A percentile compares a stretch with the other conserved stretches of the same genome.
These are phyloP conservation scores for Labia minor DNA, from an alignment of 2,888 invertebrate species.

Conservation along the genomic window DNA sequence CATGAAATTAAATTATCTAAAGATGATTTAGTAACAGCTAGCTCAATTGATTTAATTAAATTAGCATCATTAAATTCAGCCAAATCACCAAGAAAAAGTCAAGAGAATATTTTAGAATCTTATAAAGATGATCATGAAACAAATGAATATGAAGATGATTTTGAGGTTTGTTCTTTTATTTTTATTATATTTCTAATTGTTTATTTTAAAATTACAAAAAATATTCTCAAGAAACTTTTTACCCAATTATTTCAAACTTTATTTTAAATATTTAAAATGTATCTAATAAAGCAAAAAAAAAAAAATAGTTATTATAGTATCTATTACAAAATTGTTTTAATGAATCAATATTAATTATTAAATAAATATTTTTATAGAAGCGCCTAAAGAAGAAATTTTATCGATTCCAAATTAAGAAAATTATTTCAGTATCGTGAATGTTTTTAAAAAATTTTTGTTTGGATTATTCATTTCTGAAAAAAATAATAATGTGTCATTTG, in stretches of 20 bases:
- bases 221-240: too few relatives aligned
- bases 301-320: background rate
- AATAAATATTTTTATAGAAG: too few relatives aligned
- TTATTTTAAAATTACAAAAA: background rate
- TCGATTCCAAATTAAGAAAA: background rate
- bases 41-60: background rate
- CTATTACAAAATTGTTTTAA: background rate
- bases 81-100: background rate
- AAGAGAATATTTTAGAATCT: background rate
- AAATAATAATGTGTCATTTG: too few relatives aligned
- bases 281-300: too few relatives aligned
- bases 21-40: background rate
- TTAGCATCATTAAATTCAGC: background rate
- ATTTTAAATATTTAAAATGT: slow-evolving; percentile 8
- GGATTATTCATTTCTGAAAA: too few relatives aligned
- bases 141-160: slow-evolving; percentile 39
- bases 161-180: slow-evolving; percentile 35
- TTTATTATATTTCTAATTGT: background rate
- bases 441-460: too few relatives aligned
- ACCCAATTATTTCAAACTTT: background rate
- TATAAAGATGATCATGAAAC: slow-evolving; percentile 27
- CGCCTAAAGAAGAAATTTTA: background rate
- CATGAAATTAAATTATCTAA: slow-evolving; percentile 32
- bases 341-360: too few relatives aligned
- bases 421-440: background rate